phyloP scores from a whole-genome alignment of 2,888 invertebrate species.

The Eupithecia subfuscata region DNA sequence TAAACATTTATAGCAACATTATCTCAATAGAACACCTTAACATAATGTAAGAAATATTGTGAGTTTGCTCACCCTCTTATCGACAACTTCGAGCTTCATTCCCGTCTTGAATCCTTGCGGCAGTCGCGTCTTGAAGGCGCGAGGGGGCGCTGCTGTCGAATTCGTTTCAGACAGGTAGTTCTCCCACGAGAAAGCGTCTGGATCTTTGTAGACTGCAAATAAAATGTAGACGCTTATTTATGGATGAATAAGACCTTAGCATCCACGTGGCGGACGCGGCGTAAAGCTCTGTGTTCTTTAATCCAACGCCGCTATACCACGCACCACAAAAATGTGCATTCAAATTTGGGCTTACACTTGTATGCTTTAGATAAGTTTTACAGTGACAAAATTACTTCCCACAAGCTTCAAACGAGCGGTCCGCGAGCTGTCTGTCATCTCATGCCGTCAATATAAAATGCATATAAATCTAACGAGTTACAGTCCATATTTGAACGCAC shows the following conservation, averaged over 20 bases:
- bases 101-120: conserved; percentile 91
- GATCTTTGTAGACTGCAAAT: conserved; percentile 86
- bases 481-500: too few relatives aligned
- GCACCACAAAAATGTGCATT: too few relatives aligned
- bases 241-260: not conserved
- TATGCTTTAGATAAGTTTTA: too few relatives aligned
- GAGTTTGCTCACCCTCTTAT: conserved; percentile 84
- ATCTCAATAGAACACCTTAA: not conserved
- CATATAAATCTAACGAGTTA: too few relatives aligned
- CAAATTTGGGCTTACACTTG: too few relatives aligned
- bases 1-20: not conserved
- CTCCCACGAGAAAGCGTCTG: conserved; percentile 92
- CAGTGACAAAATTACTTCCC: too few relatives aligned
- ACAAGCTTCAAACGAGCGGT: too few relatives aligned
- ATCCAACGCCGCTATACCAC: too few relatives aligned
- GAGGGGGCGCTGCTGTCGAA: conserved; percentile 89
- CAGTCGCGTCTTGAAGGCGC: conserved; percentile 92
- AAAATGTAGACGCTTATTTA: not conserved
- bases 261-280: too few relatives aligned
- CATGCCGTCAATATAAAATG: too few relatives aligned
- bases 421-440: too few relatives aligned
- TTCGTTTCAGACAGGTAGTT: conserved; percentile 91
- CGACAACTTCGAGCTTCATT: conserved; percentile 95
- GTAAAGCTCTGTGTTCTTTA: too few relatives aligned
- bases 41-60: not conserved